Percentiles rank a stretch among this genome's conserved stretches.
Evolutionary conservation across 2,113 vertebrate species (phyloP).

Genomic region (Nothocercus nigrocapillus): DNA sequence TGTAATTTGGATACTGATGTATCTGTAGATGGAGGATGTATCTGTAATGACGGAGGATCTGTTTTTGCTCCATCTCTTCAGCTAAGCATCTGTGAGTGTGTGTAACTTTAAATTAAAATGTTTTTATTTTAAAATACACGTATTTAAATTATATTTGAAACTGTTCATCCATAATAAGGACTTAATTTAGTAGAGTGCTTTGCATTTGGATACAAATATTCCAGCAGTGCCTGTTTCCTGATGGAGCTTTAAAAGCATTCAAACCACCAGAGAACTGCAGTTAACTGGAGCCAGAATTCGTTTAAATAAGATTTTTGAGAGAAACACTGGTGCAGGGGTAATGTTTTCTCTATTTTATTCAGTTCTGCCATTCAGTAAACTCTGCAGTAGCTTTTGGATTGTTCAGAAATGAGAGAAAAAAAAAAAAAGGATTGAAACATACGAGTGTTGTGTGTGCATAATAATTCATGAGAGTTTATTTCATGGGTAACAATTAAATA

Average conservation of each 20-base stretch:
- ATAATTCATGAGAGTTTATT: neutral
- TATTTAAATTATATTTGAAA: neutral
- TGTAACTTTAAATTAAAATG: constrained; percentile 18
- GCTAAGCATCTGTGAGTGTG: neutral
- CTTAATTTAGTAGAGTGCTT: neutral
- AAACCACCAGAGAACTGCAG: constrained; percentile 46
- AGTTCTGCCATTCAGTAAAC: neutral
- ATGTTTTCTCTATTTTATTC: neutral
- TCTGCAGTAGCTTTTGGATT: neutral
- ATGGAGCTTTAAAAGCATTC: constrained; percentile 51
- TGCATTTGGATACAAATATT: constrained; percentile 14
- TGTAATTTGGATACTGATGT: neutral
- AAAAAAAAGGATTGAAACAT: neutral
- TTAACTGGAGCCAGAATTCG: constrained; percentile 33
- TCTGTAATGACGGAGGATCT: neutral
- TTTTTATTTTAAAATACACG: neutral
- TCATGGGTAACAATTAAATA: neutral
- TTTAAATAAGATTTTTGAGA: constrained; percentile 51
- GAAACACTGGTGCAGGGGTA: constrained; percentile 3
- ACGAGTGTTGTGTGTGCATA: neutral
- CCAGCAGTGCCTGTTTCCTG: neutral
- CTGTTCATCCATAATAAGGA: neutral
- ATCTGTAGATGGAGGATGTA: neutral
- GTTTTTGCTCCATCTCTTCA: neutral
- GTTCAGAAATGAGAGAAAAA: neutral